Base-by-base conservation (phyloP, 2,797 vertebrate species). In the Petrocephalus schoutedeni region DNA sequence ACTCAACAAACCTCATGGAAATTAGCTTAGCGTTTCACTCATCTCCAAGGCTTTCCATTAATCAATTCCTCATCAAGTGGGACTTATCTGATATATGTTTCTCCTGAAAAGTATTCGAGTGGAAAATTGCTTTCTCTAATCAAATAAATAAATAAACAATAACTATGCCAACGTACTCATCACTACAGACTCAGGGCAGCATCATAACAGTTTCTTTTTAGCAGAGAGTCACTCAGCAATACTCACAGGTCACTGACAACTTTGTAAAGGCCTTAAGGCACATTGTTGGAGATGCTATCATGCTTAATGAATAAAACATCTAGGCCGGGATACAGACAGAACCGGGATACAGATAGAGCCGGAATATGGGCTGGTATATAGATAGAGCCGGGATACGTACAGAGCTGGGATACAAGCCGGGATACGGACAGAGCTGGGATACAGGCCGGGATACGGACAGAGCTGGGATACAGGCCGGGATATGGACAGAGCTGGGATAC, bases 71-170 rank as follows among this genome's bases (percentile, higher is more conserved):
- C 77, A 80, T 58, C 71, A 41, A 86, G 54, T 58, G 61, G 54
- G 64, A 88, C 28, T 36, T 56, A 67, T 36, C 49, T 36, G 49
- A 58, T 58, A 54, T 41, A 86, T 32, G 64, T 86, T 88, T 64
- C 84, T 58, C 14, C 36, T 28, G 45, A 49, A 54, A 67, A 56
- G 82, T 41, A 57, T 64, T 85, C 58, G 67, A 80, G 45, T 87
- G 87, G 87, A 88, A 88, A 83, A 88, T 88, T 71, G 80, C 82
- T 84, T 61, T 80, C 56, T 36, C 36, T 58, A 54, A 59, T 16
- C 57, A 61, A 86, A 59, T 41, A 45, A 88, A 88, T 59, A 85
- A 85, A 53, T 64, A 85, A 67, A 71, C 19, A 23, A 56, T 53
- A 84, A 64, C 21, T 86, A 14, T 8, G 53, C 57, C n/a, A 4